phyloP scores from a whole-genome alignment of 2,888 invertebrate genomes.

The Euzophera pinguis region DNA sequence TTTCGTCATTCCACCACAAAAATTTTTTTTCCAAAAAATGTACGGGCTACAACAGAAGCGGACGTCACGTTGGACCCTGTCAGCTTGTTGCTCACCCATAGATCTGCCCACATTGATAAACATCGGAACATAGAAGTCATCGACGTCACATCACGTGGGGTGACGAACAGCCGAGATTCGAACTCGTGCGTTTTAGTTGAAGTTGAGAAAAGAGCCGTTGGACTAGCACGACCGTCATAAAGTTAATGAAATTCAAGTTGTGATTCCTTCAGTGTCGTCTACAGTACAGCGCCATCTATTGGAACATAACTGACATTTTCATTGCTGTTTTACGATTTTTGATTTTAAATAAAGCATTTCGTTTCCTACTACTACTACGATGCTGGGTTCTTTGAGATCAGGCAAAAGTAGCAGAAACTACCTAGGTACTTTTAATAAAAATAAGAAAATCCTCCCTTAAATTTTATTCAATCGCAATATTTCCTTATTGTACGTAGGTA shows the following conservation, averaged over 20 bases:
- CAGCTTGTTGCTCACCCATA: constrained; percentile 74
- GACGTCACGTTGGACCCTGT: constrained; percentile 58
- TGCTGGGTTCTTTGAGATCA: no score
- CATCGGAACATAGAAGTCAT: constrained; percentile 38
- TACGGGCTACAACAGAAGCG: constrained; percentile 73
- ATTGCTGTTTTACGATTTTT: no score
- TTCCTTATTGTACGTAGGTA: no score
- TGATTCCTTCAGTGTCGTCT: background rate
- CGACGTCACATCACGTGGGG: constrained; percentile 50
- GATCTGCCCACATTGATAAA: constrained; percentile 55
- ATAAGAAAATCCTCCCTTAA: no score
- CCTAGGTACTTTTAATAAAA: no score
- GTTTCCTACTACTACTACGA: no score
- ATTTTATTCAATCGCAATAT: no score
- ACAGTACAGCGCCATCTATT: constrained; percentile 46
- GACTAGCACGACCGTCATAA: constrained; percentile 21
- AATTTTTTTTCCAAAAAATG: constrained; percentile 24
- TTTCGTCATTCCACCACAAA: no score
- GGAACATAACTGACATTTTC: no score
- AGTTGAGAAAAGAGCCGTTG: constrained; percentile 14
- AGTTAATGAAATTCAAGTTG: constrained; percentile 15
- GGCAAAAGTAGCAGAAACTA: no score
- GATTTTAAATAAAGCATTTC: no score
- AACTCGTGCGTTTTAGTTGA: constrained; percentile 23
- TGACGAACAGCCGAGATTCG: constrained; percentile 24